These are phyloP conservation scores for Pocillopora meandrina DNA, from an alignment of 92 coral and sea anemone genomes.

Conservation along the genomic window DNA sequence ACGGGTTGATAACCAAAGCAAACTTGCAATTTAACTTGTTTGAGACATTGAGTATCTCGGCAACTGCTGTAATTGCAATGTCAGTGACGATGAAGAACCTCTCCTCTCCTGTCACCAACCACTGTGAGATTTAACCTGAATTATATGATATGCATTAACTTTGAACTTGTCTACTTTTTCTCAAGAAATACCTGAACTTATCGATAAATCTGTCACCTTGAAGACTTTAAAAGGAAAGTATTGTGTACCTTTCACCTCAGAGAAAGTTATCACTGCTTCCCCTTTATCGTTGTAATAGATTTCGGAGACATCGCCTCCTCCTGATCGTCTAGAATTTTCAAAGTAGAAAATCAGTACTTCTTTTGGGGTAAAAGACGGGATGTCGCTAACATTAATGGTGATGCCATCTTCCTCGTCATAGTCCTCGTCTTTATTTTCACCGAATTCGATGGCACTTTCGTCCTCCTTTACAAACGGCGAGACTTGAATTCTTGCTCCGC, in stretches of 20 bases:
- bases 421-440: not conserved
- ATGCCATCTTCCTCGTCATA: not conserved
- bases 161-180: not conserved
- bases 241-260: conserved; percentile 3
- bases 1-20: no score
- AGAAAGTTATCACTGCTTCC: not conserved
- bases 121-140: no score
- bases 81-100: no score
- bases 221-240: not conserved
- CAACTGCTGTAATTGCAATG: no score
- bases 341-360: conserved; percentile 49
- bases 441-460: no score
- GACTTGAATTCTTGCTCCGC: no score
- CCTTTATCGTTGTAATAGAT: not conserved
- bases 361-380: conserved; percentile 2
- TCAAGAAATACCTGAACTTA: not conserved
- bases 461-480: no score
- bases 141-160: no score
- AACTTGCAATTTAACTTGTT: no score
- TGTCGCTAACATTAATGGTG: not conserved
- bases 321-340: conserved; percentile 57
- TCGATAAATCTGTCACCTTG: no score
- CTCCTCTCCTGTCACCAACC: no score
- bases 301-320: conserved; percentile 56
- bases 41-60: no score